phyloP scores from a whole-genome alignment of 2,888 invertebrate species.

The Anagyrus pseudococci region DNA sequence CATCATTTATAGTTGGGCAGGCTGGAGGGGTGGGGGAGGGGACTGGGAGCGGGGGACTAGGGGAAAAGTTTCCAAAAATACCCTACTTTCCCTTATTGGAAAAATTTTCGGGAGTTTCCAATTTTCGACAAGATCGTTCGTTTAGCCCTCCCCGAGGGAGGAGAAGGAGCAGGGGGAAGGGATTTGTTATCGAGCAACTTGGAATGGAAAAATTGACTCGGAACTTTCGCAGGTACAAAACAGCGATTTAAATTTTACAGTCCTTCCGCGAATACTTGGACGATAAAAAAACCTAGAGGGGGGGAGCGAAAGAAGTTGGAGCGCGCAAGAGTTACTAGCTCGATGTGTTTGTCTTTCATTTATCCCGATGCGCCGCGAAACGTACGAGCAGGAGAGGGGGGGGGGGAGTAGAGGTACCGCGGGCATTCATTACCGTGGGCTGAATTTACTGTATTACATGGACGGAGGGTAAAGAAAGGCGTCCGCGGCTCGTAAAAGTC shows the following conservation, averaged over 20 bases:
- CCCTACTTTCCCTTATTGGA: not conserved
- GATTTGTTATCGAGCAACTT: too few relatives aligned
- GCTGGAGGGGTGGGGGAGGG: too few relatives aligned
- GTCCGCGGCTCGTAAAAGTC: conserved; percentile 26
- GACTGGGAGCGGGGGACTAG: too few relatives aligned
- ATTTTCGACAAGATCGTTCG: conserved; percentile 3
- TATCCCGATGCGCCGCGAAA: not conserved
- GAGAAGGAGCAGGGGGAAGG: too few relatives aligned
- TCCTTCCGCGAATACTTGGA: not conserved
- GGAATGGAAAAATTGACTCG: too few relatives aligned
- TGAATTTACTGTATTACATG: conserved; percentile 19
- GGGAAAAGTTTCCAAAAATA: conserved; percentile 3
- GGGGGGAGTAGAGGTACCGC: too few relatives aligned
- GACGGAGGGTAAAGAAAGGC: conserved; percentile 22
- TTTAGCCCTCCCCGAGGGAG: not conserved
- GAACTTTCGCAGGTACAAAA: not conserved
- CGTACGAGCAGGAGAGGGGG: not conserved
- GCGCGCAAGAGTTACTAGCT: too few relatives aligned
- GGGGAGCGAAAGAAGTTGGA: too few relatives aligned
- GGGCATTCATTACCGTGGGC: conserved; percentile 13
- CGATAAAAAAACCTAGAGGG: too few relatives aligned
- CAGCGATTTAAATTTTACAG: not conserved
- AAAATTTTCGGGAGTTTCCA: conserved; percentile 5
- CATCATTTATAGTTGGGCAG: too few relatives aligned
- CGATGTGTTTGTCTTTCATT: too few relatives aligned